phyloP scores from a whole-genome alignment of 1,140 invertebrate species.

The Drosophila parvula region DNA sequence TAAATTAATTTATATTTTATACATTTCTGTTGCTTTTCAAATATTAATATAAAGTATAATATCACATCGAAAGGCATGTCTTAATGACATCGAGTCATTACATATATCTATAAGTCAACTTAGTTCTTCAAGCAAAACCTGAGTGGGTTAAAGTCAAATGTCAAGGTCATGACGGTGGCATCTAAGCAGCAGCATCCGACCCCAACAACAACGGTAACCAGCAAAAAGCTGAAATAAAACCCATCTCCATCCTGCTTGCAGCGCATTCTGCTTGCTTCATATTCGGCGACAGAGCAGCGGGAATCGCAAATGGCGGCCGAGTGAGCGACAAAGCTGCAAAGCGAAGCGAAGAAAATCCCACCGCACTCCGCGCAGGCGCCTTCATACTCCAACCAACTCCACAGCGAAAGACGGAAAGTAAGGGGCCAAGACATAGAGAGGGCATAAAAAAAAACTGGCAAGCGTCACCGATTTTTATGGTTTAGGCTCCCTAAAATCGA shows the following conservation, averaged over 20 bases:
- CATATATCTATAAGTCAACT: not conserved
- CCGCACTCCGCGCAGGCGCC: slow-evolving; percentile 58
- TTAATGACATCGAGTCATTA: too few species aligned
- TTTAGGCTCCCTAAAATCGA: slow-evolving; percentile 66
- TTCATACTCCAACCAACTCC: slow-evolving; percentile 41
- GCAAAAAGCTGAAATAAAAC: slow-evolving; percentile 5
- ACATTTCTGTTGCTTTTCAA: too few species aligned
- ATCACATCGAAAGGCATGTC: not conserved
- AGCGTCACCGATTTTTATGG: slow-evolving; percentile 49
- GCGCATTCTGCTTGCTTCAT: slow-evolving; percentile 76
- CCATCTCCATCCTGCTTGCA: slow-evolving; percentile 53
- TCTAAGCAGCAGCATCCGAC: slow-evolving; percentile 34
- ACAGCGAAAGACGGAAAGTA: not conserved
- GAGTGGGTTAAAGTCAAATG: slow-evolving; percentile 29
- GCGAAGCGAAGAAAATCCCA: slow-evolving; percentile 24
- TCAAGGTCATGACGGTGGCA: slow-evolving; percentile 50
- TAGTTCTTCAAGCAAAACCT: not conserved
- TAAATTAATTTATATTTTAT: not conserved
- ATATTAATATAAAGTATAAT: too few species aligned
- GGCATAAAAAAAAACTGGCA: slow-evolving; percentile 26
- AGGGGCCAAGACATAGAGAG: not conserved
- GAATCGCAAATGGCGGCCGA: slow-evolving; percentile 72
- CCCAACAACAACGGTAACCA: not conserved
- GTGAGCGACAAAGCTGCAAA: slow-evolving; percentile 74
- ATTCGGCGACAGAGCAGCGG: slow-evolving; percentile 68